These are phyloP conservation scores for Eristalinus sepulchralis DNA, from an alignment of 2,888 invertebrate species.

Conservation along the genomic window DNA sequence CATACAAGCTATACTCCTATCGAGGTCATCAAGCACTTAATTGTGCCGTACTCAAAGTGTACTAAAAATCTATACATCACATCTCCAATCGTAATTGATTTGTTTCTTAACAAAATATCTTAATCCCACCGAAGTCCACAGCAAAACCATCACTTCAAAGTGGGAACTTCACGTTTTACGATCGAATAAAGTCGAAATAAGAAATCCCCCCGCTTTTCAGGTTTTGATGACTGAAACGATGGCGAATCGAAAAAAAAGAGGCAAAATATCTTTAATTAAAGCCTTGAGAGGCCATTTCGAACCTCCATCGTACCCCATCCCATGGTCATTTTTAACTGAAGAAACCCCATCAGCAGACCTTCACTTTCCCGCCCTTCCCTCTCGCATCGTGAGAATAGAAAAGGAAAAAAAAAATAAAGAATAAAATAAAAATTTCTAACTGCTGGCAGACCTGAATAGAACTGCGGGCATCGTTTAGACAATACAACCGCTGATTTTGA, in stretches of 20 bases:
- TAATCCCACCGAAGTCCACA: not conserved
- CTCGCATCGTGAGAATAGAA: conserved; percentile 35
- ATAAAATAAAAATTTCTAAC: conserved; percentile 22
- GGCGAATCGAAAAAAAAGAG: not conserved
- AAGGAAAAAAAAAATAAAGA: not conserved
- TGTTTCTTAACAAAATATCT: not conserved
- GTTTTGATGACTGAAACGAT: not conserved
- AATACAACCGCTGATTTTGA: conserved; percentile 66
- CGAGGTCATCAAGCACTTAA: too few relatives aligned
- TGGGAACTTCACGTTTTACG: not conserved
- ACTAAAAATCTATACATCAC: not conserved
- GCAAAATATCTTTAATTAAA: conserved; percentile 19
- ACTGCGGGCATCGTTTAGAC: conserved; percentile 54
- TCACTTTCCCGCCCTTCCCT: not conserved
- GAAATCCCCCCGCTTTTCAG: not conserved
- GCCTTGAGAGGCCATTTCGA: conserved; percentile 33
- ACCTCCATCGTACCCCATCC: not conserved
- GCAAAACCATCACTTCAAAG: not conserved
- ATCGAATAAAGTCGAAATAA: not conserved
- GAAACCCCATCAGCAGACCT: not conserved
- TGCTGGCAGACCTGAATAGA: conserved; percentile 58
- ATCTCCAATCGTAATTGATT: not conserved
- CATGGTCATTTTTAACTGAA: not conserved
- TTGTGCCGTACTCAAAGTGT: too few relatives aligned
- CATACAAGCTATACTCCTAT: too few relatives aligned